Evolutionary conservation across 2,113 vertebrate genomes (phyloP).

Genomic region (Zapornia atra): DNA sequence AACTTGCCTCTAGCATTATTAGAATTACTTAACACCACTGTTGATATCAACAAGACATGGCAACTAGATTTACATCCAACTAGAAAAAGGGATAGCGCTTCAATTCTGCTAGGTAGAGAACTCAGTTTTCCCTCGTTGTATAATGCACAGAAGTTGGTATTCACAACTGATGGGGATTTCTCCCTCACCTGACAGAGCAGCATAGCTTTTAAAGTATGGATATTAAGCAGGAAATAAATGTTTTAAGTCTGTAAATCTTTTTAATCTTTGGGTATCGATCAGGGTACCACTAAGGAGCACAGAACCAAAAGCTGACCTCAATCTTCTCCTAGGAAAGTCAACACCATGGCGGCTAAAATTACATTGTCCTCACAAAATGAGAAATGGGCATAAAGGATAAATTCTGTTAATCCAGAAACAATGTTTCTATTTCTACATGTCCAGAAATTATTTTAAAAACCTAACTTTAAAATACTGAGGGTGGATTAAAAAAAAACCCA

Average conservation of each 20-base stretch:
- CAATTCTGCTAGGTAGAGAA: not conserved
- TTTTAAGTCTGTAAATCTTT: too few relatives aligned
- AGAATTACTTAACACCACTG: conserved; percentile 15
- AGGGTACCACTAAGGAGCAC: not conserved
- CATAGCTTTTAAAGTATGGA: not conserved
- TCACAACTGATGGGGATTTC: not conserved
- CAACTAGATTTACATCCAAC: not conserved
- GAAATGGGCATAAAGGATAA: not conserved
- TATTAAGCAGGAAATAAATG: not conserved
- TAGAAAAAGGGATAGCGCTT: not conserved
- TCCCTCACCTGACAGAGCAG: not conserved
- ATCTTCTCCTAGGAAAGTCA: not conserved
- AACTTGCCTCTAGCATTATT: not conserved
- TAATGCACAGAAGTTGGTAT: not conserved
- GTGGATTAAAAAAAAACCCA: not conserved
- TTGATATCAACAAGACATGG: not conserved
- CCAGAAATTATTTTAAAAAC: not conserved
- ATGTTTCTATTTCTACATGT: not conserved
- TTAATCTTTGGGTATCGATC: not conserved
- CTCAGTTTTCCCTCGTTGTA: not conserved
- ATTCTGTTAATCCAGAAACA: not conserved
- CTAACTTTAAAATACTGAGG: not conserved
- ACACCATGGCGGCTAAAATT: not conserved
- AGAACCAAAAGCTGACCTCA: not conserved
- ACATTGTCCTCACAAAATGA: not conserved